These are phyloP conservation scores for Nymphalis c-album DNA, from an alignment of 2,888 invertebrate species.

Conservation along the genomic window DNA sequence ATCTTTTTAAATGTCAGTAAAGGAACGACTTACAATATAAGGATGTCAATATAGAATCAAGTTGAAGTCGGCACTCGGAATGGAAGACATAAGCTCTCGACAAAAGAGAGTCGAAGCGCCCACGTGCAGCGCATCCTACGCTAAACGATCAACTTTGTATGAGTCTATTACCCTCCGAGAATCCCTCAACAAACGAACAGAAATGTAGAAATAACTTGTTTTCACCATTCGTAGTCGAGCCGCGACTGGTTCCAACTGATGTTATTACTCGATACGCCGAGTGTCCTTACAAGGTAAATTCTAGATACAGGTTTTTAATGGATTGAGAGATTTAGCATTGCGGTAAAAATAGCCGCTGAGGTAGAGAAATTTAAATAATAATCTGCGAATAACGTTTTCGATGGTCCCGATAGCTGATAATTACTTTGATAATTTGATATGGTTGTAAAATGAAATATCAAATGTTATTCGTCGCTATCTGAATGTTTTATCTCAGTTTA, in stretches of 20 bases:
- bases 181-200: constrained; percentile 8
- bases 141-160: constrained; percentile 1
- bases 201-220: constrained; percentile 14
- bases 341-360: constrained; percentile 5
- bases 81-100: constrained; percentile 8
- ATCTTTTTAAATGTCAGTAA: not conserved
- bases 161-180: constrained; percentile 17
- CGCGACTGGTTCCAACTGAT: constrained; percentile 10
- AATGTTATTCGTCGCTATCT: not conserved
- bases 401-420: not conserved
- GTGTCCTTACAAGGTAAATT: constrained; percentile 17
- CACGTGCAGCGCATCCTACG: constrained; percentile 21
- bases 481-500: constrained; percentile 2
- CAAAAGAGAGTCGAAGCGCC: constrained; percentile 14
- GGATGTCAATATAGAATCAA: constrained; percentile 2
- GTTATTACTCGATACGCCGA: constrained; percentile 8
- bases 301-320: constrained; percentile 25
- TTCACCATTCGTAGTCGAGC: constrained; percentile 9
- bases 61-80: not conserved
- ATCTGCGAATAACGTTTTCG: not conserved
- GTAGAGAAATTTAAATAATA: constrained; percentile 12
- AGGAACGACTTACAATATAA: constrained; percentile 4
- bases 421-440: not conserved
- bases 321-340: constrained; percentile 22
- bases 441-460: not conserved